A percentile compares a stretch with the other conserved stretches of the same genome.
These are phyloP conservation scores for Diplolepis rosae DNA, from an alignment of 2,888 invertebrate species.

Conservation along the genomic window DNA sequence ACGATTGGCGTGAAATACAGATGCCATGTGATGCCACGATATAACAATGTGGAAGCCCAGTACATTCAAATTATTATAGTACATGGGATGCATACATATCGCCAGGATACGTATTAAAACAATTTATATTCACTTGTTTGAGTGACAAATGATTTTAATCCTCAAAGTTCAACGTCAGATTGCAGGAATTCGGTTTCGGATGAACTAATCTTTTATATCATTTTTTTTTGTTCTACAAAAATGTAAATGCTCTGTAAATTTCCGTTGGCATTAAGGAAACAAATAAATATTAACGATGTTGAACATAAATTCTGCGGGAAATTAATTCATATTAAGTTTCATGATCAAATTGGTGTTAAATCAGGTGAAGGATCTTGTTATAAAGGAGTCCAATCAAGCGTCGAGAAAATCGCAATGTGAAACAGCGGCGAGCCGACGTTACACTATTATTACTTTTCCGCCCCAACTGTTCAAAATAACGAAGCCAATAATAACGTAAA, in stretches of 20 bases:
- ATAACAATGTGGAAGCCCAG: background rate
- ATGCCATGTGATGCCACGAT: constrained; percentile 11
- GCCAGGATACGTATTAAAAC: background rate
- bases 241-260: background rate
- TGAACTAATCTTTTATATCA: too few relatives aligned
- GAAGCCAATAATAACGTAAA: constrained; percentile 10
- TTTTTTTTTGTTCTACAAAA: background rate
- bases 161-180: too few relatives aligned
- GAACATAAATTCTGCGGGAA: background rate
- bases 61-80: background rate
- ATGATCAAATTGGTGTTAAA: background rate
- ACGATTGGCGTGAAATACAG: constrained; percentile 25
- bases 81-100: background rate
- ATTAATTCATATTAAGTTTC: background rate
- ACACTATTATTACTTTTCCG: background rate
- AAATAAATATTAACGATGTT: background rate
- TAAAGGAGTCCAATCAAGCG: background rate
- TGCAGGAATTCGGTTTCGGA: too few relatives aligned
- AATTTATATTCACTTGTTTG: background rate
- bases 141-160: background rate
- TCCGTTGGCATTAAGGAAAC: too few relatives aligned
- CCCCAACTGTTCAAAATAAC: constrained; percentile 16
- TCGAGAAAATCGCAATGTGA: background rate
- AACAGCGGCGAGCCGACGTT: background rate
- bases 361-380: background rate